phyloP scores from a whole-genome alignment of 1,140 invertebrate species.

The Chelonus insularis region DNA sequence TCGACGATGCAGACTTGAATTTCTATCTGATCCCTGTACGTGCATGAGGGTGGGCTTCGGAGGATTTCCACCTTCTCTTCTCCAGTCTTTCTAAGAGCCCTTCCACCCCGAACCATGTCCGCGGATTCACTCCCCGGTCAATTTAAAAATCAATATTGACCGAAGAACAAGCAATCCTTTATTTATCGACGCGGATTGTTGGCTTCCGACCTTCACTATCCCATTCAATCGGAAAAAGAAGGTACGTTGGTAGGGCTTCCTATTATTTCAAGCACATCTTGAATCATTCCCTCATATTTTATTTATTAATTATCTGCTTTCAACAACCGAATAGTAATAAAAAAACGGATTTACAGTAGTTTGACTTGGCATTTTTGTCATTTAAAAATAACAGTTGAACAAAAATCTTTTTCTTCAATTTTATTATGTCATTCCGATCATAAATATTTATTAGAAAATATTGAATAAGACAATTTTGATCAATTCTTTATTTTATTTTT shows the following conservation, averaged over 20 bases:
- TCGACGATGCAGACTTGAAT: constrained; percentile 48
- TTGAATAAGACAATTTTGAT: too few relatives aligned
- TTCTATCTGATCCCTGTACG: constrained; percentile 48
- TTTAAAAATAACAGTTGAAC: not conserved
- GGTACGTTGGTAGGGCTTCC: constrained; percentile 30
- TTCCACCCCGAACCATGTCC: constrained; percentile 27
- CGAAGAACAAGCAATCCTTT: constrained; percentile 57
- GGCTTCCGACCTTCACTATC: constrained; percentile 28
- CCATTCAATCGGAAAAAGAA: constrained; percentile 14
- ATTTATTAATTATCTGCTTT: constrained; percentile 1
- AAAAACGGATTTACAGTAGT: too few relatives aligned
- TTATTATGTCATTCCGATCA: too few relatives aligned
- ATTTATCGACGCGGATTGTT: constrained; percentile 59
- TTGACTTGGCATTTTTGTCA: too few relatives aligned
- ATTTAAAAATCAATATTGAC: constrained; percentile 63
- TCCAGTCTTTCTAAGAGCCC: not conserved
- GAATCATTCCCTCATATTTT: constrained; percentile 48
- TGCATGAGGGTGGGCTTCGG: constrained; percentile 26
- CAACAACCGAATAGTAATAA: too few relatives aligned
- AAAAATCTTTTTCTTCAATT: too few relatives aligned
- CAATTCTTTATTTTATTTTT: too few relatives aligned
- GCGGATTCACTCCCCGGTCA: constrained; percentile 57
- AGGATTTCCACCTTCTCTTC: constrained; percentile 16
- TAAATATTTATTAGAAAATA: too few relatives aligned
- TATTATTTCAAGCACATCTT: constrained; percentile 52